These are phyloP conservation scores for Dasysyrphus albostriatus DNA, from an alignment of 2,888 invertebrate species.

Conservation along the genomic window DNA sequence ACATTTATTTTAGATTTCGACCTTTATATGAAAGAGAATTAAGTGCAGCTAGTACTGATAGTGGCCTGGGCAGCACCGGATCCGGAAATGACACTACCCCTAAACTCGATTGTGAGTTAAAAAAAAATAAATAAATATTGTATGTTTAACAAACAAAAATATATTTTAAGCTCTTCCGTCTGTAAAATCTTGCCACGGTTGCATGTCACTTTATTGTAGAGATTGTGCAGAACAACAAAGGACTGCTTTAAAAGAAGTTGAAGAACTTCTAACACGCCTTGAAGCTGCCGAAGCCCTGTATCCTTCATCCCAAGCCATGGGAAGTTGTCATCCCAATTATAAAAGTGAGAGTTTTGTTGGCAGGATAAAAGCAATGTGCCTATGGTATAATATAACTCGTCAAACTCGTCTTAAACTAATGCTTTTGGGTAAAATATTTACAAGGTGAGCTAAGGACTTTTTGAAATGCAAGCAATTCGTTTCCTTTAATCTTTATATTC, in stretches of 20 bases:
- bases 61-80: slow-evolving; percentile 81
- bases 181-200: slow-evolving; percentile 85
- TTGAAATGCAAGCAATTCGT: neutral
- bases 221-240: slow-evolving; percentile 89
- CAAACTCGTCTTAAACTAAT: slow-evolving; percentile 92
- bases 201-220: slow-evolving; percentile 89
- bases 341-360: slow-evolving; percentile 83
- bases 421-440: slow-evolving; percentile 88
- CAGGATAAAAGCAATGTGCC: slow-evolving; percentile 89
- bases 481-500: neutral
- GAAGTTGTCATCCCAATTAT: slow-evolving; percentile 88
- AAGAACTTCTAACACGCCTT: slow-evolving; percentile 88
- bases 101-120: slow-evolving; percentile 80
- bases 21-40: slow-evolving; percentile 80
- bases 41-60: slow-evolving; percentile 82
- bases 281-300: slow-evolving; percentile 92
- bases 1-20: slow-evolving; percentile 77
- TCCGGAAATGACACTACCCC: slow-evolving; percentile 72
- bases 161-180: slow-evolving; percentile 78
- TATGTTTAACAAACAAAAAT: neutral
- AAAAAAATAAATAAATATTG: neutral
- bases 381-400: slow-evolving; percentile 96
- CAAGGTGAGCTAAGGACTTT: slow-evolving; percentile 77
- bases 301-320: slow-evolving; percentile 93
- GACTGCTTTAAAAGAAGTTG: slow-evolving; percentile 90